Conservation (phyloP, 2,113 vertebrate species). For the Lycaon pictus region DNA sequence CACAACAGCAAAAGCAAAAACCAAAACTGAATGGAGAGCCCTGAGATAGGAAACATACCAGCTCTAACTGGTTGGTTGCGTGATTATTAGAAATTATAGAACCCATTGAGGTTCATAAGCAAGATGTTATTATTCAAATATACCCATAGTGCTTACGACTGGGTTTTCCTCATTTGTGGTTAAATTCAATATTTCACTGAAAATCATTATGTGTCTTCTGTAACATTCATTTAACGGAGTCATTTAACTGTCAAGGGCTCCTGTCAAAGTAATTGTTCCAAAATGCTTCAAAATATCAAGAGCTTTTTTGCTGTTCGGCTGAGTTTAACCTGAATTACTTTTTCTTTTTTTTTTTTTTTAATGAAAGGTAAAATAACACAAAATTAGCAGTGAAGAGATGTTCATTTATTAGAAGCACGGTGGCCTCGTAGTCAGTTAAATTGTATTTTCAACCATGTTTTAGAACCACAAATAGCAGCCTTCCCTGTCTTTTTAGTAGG, state of each 20-base stretch:
- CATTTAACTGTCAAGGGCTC: slow-evolving; percentile 84
- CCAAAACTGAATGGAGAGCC: neutral
- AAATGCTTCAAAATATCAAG: slow-evolving; percentile 84
- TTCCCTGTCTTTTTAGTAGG: slow-evolving; percentile 28
- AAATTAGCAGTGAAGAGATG: slow-evolving; percentile 70
- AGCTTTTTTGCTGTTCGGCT: slow-evolving; percentile 80
- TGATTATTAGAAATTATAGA: slow-evolving; percentile 76
- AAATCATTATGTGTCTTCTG: slow-evolving; percentile 82
- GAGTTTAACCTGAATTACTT: slow-evolving; percentile 80
- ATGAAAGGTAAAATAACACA: slow-evolving; percentile 81
- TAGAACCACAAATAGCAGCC: slow-evolving; percentile 26
- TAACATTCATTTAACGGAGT: slow-evolving; percentile 83
- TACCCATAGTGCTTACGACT: slow-evolving; percentile 67
- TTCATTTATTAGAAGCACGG: slow-evolving; percentile 71
- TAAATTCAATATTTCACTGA: slow-evolving; percentile 85
- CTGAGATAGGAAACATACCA: neutral
- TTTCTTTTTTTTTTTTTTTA: slow-evolving; percentile 80
- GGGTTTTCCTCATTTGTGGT: slow-evolving; percentile 79
- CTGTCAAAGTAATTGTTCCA: slow-evolving; percentile 84
- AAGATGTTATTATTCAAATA: slow-evolving; percentile 80
- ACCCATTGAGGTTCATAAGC: slow-evolving; percentile 75
- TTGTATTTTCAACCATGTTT: slow-evolving; percentile 67
- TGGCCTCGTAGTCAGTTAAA: slow-evolving; percentile 61
- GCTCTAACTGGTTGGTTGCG: slow-evolving; percentile 64
- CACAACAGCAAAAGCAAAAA: slow-evolving; percentile 60